A percentile compares a stretch with the other conserved stretches of the same genome.
Evolutionary conservation across 2,888 invertebrate genomes (phyloP).

Genomic region (Antitype chi): DNA sequence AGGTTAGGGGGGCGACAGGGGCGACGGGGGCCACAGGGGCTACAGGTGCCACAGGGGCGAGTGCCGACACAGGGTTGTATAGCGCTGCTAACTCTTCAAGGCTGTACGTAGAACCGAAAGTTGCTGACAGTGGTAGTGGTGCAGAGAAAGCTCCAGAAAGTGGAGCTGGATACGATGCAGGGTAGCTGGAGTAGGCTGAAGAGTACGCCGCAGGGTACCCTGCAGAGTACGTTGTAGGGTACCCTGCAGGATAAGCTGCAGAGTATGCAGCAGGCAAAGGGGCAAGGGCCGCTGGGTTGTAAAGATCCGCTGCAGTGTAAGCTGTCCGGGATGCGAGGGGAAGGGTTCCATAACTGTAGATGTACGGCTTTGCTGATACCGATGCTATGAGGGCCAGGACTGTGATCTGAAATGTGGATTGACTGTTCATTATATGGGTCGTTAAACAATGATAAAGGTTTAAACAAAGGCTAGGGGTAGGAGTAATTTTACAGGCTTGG

Average conservation of each 20-base stretch:
- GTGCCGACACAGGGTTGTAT: conserved; percentile 60
- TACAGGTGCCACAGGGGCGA: conserved; percentile 52
- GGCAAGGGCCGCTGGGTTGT: conserved; percentile 45
- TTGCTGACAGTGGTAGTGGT: conserved; percentile 46
- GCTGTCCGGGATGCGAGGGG: conserved; percentile 52
- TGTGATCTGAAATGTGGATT: conserved; percentile 71
- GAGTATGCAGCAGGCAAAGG: conserved; percentile 55
- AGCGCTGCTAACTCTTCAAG: conserved; percentile 71
- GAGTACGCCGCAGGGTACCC: conserved; percentile 43
- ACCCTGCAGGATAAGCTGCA: conserved; percentile 6
- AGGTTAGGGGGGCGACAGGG: conserved; percentile 40
- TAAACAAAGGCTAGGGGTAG: neutral
- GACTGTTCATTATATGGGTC: neutral
- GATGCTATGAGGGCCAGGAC: conserved; percentile 70
- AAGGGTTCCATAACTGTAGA: conserved; percentile 63
- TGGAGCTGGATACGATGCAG: neutral
- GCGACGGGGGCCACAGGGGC: conserved; percentile 36
- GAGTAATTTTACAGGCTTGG: no score
- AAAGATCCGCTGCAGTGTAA: conserved; percentile 39
- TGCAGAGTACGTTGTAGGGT: conserved; percentile 42
- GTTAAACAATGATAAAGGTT: neutral
- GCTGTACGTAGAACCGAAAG: conserved; percentile 74
- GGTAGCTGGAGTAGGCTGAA: conserved; percentile 20
- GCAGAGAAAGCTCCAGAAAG: conserved; percentile 14
- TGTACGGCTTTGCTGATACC: conserved; percentile 74